Evolutionary conservation across 1,140 invertebrate genomes (phyloP).

Genomic region (Brachionus sp.): DNA sequence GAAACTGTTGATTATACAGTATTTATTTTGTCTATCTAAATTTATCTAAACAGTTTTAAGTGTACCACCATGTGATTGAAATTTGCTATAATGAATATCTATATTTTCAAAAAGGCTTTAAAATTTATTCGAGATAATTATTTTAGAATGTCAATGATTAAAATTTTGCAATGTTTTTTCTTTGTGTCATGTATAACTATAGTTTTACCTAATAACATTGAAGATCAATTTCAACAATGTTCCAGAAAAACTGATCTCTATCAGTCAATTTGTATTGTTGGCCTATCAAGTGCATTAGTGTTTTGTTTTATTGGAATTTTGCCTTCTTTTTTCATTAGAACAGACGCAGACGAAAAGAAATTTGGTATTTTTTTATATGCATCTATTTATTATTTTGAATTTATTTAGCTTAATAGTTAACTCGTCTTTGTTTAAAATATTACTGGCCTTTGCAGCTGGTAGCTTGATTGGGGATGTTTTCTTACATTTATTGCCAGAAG

Average conservation of each 20-base stretch:
- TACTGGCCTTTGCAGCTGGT: constrained; percentile 91
- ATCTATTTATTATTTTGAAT: background rate
- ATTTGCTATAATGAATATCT: background rate
- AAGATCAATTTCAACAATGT: background rate
- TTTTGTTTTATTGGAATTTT: constrained; percentile 40
- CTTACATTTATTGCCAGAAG: constrained; percentile 88
- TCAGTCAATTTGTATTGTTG: background rate
- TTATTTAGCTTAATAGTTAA: background rate
- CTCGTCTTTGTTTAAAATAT: constrained; percentile 51
- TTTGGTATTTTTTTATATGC: background rate
- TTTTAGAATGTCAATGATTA: background rate
- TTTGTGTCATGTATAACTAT: background rate
- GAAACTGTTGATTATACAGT: background rate
- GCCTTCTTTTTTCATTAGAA: constrained; percentile 20
- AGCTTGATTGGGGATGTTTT: constrained; percentile 92
- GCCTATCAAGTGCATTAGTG: background rate
- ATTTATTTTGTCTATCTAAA: background rate
- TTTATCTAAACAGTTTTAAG: background rate
- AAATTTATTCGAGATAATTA: background rate
- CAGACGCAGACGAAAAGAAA: constrained; percentile 27
- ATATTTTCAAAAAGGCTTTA: background rate
- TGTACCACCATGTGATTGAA: background rate
- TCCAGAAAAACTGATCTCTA: background rate
- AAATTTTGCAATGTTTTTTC: background rate
- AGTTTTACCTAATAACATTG: background rate